Percentiles rank a stretch among this genome's conserved stretches.
Evolutionary conservation across 2,888 invertebrate species (phyloP).

Genomic region (Ferdinandea cuprea): DNA sequence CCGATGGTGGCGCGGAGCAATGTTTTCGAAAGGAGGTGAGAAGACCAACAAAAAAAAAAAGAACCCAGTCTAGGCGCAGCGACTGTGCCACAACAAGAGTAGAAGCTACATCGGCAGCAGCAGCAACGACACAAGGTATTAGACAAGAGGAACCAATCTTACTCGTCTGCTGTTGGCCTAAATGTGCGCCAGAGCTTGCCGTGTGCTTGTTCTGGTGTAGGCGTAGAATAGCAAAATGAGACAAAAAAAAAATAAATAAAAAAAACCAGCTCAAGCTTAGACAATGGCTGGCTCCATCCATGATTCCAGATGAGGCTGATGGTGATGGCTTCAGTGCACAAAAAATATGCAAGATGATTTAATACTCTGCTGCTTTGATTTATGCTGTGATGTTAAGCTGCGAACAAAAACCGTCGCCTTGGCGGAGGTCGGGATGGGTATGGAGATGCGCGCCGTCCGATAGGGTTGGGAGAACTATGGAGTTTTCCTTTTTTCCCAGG

Average conservation of each 20-base stretch:
- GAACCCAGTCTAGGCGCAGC: constrained; percentile 52
- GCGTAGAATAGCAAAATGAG: constrained; percentile 56
- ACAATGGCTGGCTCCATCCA: constrained; percentile 66
- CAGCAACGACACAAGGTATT: constrained; percentile 53
- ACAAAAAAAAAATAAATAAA: constrained; percentile 37
- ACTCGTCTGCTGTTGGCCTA: constrained; percentile 66
- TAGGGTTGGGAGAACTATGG: constrained; percentile 27
- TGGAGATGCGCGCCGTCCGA: constrained; percentile 34
- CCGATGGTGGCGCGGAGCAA: constrained; percentile 18
- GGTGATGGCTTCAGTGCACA: constrained; percentile 71
- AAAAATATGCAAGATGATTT: constrained; percentile 73
- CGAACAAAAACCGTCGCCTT: constrained; percentile 58
- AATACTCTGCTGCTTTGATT: constrained; percentile 69
- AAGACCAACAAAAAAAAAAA: constrained; percentile 45
- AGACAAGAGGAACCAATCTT: constrained; percentile 62
- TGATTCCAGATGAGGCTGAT: constrained; percentile 56
- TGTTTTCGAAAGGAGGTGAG: constrained; percentile 72
- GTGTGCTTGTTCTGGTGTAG: constrained; percentile 51
- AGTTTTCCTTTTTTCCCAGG: constrained; percentile 48
- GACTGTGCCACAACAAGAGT: constrained; percentile 48
- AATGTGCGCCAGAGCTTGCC: constrained; percentile 69
- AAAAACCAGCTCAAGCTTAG: constrained; percentile 43
- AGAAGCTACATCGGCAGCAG: constrained; percentile 45
- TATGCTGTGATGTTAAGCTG: constrained; percentile 68
- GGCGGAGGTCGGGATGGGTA: constrained; percentile 40